Conservation (phyloP, 2,888 invertebrate species). For the Theretra japonica region DNA sequence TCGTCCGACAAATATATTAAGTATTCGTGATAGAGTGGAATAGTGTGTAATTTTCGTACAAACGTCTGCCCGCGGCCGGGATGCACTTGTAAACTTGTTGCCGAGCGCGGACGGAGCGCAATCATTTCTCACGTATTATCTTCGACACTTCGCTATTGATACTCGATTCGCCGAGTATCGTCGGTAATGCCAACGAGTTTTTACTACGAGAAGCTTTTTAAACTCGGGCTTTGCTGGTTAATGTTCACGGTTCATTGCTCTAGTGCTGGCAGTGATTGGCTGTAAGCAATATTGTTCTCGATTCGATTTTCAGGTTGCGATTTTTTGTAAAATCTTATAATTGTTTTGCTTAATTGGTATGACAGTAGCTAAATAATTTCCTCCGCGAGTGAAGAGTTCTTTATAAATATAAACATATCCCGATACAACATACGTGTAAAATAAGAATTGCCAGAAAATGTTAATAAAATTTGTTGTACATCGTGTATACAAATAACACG, state of each 20-base stretch:
- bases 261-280: background rate
- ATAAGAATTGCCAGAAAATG: too few species aligned
- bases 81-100: constrained; percentile 44
- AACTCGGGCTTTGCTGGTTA: background rate
- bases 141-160: background rate
- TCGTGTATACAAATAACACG: too few species aligned
- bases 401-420: too few species aligned
- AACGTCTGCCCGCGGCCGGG: constrained; percentile 52
- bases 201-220: constrained; percentile 3
- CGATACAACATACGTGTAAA: too few species aligned
- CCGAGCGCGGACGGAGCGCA: constrained; percentile 35
- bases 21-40: constrained; percentile 66
- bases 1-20: constrained; percentile 74
- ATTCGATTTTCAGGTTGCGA: too few species aligned
- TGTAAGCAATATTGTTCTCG: too few species aligned
- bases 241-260: background rate
- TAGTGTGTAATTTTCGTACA: constrained; percentile 68
- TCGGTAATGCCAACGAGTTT: background rate
- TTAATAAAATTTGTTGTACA: too few species aligned
- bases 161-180: background rate
- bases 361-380: too few species aligned
- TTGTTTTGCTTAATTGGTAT: too few species aligned
- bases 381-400: too few species aligned
- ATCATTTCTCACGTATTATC: constrained; percentile 37
- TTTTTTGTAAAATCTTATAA: too few species aligned